Evolutionary conservation across 2,797 vertebrate species (phyloP), one percentile per base, ranked within the genome.

Genomic region (Chaetodon trifasciatus): DNA sequence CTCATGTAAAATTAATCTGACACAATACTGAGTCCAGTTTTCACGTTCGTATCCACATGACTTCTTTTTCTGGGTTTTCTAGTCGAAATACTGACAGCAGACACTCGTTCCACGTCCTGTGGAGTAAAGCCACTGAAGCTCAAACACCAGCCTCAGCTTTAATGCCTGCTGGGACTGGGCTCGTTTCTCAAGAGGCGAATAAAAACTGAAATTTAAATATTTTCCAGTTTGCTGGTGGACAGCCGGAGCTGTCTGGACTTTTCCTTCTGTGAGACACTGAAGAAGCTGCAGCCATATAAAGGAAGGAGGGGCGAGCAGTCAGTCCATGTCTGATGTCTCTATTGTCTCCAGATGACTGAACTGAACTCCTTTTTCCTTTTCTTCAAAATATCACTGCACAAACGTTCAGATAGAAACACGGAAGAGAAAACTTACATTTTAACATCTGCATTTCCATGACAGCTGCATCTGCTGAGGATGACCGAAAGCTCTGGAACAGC

Each of bases 21-120:
- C 17, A 0, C 17, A 64, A 28, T 23, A 11, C 0, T 9, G 5
- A 42, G 15, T 13, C 10, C 1, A 0, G 0, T 40, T 44, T 56
- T 42, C 4, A 32, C 8, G 0, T 37, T n/a, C 61, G 0, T 17
- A 6, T 24, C 3, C 21, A 56, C 0, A 12, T 37, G 15, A 12
- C 32, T 28, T 8, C 8, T 70, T 70, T n/a, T 58, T 62, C 9
- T 49, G 21, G 13, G 2, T 56, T 55, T 19, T 21, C 42, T 40
- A 46, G 52, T 42, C 24, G 17, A 0, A 44, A 74, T 16, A 19
- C 6, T 13, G 17, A 10, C 13, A 23, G 23, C 24, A 69, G 53
- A 35, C 0, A 21, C 10, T 44, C 13, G 23, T 44, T 44, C 13
- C 6, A 19, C 1, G 13, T 39, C 28, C n/a, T 24, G 32, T 1